Conservation (phyloP, 1,140 invertebrate species). For the Temnothorax curvispinosus region DNA sequence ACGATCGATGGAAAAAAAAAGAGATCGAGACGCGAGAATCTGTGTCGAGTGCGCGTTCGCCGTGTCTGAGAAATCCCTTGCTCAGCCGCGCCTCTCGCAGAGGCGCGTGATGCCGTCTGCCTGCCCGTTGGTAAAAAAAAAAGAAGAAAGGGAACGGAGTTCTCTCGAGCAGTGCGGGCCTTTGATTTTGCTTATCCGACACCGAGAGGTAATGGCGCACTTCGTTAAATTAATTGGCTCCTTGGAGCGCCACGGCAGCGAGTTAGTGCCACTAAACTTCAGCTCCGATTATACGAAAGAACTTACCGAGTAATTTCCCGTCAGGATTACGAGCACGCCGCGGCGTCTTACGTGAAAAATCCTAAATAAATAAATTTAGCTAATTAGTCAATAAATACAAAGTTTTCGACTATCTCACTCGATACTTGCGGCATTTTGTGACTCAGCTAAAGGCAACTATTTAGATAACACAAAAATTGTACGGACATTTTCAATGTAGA, state of each 20-base stretch:
- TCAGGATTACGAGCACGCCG: constrained; percentile 31
- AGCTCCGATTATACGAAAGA: constrained; percentile 68
- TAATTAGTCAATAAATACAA: constrained; percentile 31
- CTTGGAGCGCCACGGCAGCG: constrained; percentile 66
- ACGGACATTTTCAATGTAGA: background rate
- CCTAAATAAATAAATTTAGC: constrained; percentile 48
- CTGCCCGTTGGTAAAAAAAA: background rate
- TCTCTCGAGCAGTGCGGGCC: constrained; percentile 68
- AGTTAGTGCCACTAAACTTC: constrained; percentile 75
- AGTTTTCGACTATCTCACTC: background rate
- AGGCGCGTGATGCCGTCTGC: constrained; percentile 58
- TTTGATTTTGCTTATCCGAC: constrained; percentile 75
- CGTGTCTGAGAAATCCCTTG: constrained; percentile 64
- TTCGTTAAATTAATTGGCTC: constrained; percentile 79
- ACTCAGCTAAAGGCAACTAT: background rate
- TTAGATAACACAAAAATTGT: background rate
- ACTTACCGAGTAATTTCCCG: constrained; percentile 48
- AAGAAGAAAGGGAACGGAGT: constrained; percentile 23
- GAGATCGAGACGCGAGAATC: constrained; percentile 27
- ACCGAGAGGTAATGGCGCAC: constrained; percentile 73
- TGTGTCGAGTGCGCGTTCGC: constrained; percentile 51
- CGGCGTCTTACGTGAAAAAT: constrained; percentile 33
- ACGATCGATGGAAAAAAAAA: constrained; percentile 20
- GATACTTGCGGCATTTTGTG: background rate
- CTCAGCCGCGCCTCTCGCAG: constrained; percentile 42